Base-by-base conservation (phyloP, 2,113 vertebrate species). In the Acinonyx jubatus region DNA sequence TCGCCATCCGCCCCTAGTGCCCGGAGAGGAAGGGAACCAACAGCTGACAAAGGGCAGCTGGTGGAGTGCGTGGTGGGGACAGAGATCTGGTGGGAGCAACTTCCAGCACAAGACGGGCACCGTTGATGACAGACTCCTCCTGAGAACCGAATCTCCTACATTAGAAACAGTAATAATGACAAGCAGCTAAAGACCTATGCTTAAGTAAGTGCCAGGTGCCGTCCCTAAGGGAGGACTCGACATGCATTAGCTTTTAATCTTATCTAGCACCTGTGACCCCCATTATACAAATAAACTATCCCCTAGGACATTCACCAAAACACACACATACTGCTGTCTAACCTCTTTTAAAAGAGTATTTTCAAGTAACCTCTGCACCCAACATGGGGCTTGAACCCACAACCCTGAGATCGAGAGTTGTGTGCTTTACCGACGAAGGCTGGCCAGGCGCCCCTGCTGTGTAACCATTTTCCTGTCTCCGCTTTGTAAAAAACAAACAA, bases 21-120 rank as follows among this genome's bases (percentile, higher is more conserved):
- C 65, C 18, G 25, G 78, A 41, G 76, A 14, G 27, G 7, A 23
- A 38, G 29, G 38, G n/a, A 83, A 90, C 3, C 0, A 38, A 50
- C 14, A 45, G 21, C 29, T 31, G 18, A 4, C 29, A 0, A 0
- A 21, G 31, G 38, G 48, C 0, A 0, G 38, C 16, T 13, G 38
- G 50, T 12, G 29, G 79, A 19, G 0, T 15, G 5, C 5, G 36
- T 2, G 4, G 38, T 7, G 29, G 38, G 33, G 23, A 63, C 4
- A 3, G 38, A 18, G 31, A 74, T 5, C n/a, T 41, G 65, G 19
- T 3, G 31, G 66, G 36, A 65, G 31, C n/a, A 1, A 0, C 33
- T 61, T 11, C 1, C 10, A 41, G 38, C 86, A 11, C 78, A 12
- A 63, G 41, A 50, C 18, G 27, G 41, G 31, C 4, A 5, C 5